phyloP scores from a whole-genome alignment of 2,113 vertebrate genomes.

The Smithornis capensis region DNA sequence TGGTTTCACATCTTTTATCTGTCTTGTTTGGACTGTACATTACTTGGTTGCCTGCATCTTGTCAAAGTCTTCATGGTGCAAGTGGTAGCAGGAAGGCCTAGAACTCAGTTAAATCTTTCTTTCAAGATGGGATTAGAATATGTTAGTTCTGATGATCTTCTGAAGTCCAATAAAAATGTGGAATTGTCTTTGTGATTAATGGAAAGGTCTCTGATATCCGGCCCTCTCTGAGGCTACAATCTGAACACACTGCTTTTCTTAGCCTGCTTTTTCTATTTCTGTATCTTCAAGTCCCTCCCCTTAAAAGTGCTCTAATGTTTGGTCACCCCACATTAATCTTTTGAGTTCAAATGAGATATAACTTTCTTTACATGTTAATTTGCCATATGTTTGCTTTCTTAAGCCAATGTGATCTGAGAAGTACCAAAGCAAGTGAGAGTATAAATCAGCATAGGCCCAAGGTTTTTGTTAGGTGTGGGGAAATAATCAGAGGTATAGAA shows the following conservation, averaged over 20 bases:
- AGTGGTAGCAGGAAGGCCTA: not conserved
- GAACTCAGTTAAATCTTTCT: not conserved
- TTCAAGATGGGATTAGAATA: not conserved
- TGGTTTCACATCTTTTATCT: not conserved
- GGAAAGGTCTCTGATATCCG: not conserved
- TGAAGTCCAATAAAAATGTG: not conserved
- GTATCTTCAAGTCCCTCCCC: not conserved
- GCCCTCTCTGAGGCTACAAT: not conserved
- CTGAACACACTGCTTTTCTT: not conserved
- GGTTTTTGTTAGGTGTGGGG: slow-evolving; percentile 29
- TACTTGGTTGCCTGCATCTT: not conserved
- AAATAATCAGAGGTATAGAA: slow-evolving; percentile 30
- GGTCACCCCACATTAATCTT: not conserved
- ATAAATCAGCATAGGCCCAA: slow-evolving; percentile 14
- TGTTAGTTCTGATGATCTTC: not conserved
- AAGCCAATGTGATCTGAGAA: not conserved
- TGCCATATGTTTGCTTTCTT: slow-evolving; percentile 7
- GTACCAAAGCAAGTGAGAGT: not conserved
- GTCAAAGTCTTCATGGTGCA: not conserved
- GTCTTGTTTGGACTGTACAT: not conserved
- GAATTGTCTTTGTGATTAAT: not conserved
- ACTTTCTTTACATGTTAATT: slow-evolving; percentile 42
- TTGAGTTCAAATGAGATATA: not conserved
- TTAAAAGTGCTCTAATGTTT: not conserved
- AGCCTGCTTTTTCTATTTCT: not conserved